phyloP scores from a whole-genome alignment of 2,113 vertebrate genomes.

The Chascanopsetta lugubris region DNA sequence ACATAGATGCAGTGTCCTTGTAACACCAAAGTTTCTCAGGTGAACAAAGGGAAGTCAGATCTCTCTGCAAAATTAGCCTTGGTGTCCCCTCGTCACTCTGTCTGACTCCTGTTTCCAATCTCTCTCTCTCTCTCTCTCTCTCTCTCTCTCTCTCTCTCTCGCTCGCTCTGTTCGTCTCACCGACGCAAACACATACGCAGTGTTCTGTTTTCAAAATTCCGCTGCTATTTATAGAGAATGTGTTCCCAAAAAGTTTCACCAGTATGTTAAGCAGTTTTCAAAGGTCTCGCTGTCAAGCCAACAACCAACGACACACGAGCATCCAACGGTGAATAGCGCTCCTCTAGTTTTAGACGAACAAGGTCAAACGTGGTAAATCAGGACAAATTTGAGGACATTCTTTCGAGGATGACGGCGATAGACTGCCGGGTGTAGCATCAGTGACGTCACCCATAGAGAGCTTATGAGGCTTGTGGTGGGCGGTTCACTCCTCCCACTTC shows the following conservation, averaged over 20 bases:
- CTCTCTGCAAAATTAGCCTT: constrained; percentile 59
- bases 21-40: constrained; percentile 51
- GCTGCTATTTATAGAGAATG: constrained; percentile 46
- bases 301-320: constrained; percentile 11
- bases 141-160: constrained; percentile 16
- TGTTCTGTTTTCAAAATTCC: constrained; percentile 27
- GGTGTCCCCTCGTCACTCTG: constrained; percentile 27
- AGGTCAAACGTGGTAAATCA: constrained; percentile 9
- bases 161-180: background rate
- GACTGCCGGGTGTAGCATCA: too few relatives aligned
- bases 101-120: constrained; percentile 30
- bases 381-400: too few relatives aligned
- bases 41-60: constrained; percentile 48
- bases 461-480: too few relatives aligned
- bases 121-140: too few relatives aligned
- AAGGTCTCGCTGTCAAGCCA: constrained; percentile 15
- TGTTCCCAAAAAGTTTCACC: constrained; percentile 38
- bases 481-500: too few relatives aligned
- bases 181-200: constrained; percentile 24
- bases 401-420: too few relatives aligned
- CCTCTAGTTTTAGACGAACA: background rate
- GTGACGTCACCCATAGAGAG: too few relatives aligned
- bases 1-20: constrained; percentile 56
- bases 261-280: constrained; percentile 11
- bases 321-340: background rate